Conservation (phyloP, 2,888 invertebrate genomes). For the Drosophila yooni region DNA sequence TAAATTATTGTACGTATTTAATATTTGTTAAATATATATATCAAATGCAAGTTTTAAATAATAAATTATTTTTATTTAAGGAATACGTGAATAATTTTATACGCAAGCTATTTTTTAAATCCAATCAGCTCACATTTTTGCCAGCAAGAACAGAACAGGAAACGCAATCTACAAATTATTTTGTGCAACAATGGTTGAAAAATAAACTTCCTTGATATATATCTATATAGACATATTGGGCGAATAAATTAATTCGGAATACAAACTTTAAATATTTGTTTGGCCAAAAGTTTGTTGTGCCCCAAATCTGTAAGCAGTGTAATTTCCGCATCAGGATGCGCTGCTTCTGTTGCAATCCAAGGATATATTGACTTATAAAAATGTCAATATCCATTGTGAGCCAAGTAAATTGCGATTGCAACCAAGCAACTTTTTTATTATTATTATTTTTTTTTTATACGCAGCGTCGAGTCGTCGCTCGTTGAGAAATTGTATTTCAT, state of each 20-base stretch:
- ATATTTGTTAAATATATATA: not conserved
- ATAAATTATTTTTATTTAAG: not conserved
- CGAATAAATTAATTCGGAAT: constrained; percentile 69
- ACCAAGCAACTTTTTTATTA: constrained; percentile 35
- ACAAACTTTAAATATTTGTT: constrained; percentile 57
- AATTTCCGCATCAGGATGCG: constrained; percentile 17
- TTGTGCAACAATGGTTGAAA: constrained; percentile 5
- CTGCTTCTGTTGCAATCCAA: constrained; percentile 40
- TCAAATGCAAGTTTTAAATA: not conserved
- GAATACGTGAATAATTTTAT: not conserved
- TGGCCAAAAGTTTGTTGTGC: constrained; percentile 47
- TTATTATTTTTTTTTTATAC: constrained; percentile 30
- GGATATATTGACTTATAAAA: constrained; percentile 79
- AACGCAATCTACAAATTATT: constrained; percentile 34
- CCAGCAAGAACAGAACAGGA: not conserved
- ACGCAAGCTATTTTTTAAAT: not conserved
- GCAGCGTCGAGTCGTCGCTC: constrained; percentile 19
- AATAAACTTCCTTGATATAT: constrained; percentile 56
- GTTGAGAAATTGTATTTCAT: constrained; percentile 80
- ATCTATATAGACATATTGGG: constrained; percentile 42
- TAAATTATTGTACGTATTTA: not conserved
- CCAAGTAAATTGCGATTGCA: constrained; percentile 72
- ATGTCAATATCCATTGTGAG: constrained; percentile 72
- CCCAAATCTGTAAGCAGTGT: constrained; percentile 29
- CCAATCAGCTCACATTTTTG: not conserved